A percentile compares a stretch with the other conserved stretches of the same genome.
These are phyloP conservation scores for Paramormyrops hopkinsi DNA, from an alignment of 2,797 vertebrate genomes.

Conservation along the genomic window DNA sequence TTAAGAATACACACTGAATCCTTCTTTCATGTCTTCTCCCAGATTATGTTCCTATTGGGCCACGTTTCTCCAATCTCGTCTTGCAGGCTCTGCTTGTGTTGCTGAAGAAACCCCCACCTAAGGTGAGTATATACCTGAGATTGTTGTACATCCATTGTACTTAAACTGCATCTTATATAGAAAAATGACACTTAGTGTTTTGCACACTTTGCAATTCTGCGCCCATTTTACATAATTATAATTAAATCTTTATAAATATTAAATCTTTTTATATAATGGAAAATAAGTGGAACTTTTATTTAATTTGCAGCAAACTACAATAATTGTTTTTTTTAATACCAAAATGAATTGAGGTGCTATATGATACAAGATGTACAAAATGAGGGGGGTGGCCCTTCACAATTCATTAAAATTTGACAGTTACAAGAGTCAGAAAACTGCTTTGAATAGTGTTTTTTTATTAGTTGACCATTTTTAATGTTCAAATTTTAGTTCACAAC, in stretches of 20 bases:
- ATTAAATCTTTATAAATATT: background rate
- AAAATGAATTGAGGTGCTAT: background rate
- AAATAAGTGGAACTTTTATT: background rate
- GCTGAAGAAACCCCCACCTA: slow-evolving; percentile 76
- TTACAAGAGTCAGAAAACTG: background rate
- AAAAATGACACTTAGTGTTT: background rate
- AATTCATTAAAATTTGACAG: background rate
- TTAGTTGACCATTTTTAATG: background rate
- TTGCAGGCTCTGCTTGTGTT: slow-evolving; percentile 77
- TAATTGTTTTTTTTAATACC: background rate
- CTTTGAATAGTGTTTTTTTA: background rate
- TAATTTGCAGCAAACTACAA: background rate
- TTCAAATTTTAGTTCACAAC: background rate
- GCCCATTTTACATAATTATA: background rate
- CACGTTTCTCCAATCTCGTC: slow-evolving; percentile 79
- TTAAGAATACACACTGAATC: background rate
- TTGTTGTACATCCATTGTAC: background rate
- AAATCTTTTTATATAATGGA: background rate
- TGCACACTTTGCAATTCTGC: background rate
- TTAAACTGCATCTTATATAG: background rate
- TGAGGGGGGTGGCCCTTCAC: background rate
- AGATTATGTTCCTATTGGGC: slow-evolving; percentile 84
- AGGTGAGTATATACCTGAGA: slow-evolving; percentile 52
- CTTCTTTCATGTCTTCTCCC: slow-evolving; percentile 30
- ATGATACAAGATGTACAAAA: background rate